Percentiles rank a stretch among this genome's conserved stretches.
phyloP scores from a whole-genome alignment of 1,140 invertebrate species.

The Hesperophylax magnus region DNA sequence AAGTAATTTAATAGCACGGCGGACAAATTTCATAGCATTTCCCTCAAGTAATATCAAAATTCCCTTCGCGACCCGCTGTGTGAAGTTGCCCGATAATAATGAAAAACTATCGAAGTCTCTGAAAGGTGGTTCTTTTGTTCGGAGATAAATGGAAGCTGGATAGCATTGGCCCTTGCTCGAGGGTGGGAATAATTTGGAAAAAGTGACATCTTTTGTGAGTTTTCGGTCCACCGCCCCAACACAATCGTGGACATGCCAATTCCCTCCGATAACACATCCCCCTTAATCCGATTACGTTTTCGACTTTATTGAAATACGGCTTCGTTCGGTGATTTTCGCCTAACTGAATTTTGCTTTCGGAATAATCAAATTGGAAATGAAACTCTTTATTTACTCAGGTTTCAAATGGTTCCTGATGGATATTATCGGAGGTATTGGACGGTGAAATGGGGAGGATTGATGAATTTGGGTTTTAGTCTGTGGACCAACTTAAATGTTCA shows the following conservation, averaged over 20 bases:
- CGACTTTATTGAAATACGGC: conserved; percentile 37
- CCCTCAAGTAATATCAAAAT: conserved; percentile 28
- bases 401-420: conserved; percentile 2
- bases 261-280: conserved; percentile 45
- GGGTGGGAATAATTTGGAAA: conserved; percentile 47
- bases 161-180: conserved; percentile 32
- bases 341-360: conserved; percentile 20
- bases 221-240: conserved; percentile 18
- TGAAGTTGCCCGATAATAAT: conserved; percentile 42
- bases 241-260: conserved; percentile 40
- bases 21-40: conserved; percentile 34
- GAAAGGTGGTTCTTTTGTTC: conserved; percentile 48
- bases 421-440: background rate
- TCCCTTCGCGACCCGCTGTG: background rate
- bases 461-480: no score
- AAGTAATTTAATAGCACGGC: background rate
- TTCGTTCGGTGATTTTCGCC: conserved; percentile 21
- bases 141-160: conserved; percentile 49
- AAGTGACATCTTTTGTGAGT: conserved; percentile 49
- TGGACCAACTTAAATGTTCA: no score
- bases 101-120: conserved; percentile 52
- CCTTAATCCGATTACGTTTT: conserved; percentile 21
- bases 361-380: conserved; percentile 32
- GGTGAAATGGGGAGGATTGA: background rate
- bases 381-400: conserved; percentile 24